Evolutionary conservation across 2,797 vertebrate genomes (phyloP), one percentile per base, ranked within the genome.

Genomic region (Dicrostonyx torquatus): DNA sequence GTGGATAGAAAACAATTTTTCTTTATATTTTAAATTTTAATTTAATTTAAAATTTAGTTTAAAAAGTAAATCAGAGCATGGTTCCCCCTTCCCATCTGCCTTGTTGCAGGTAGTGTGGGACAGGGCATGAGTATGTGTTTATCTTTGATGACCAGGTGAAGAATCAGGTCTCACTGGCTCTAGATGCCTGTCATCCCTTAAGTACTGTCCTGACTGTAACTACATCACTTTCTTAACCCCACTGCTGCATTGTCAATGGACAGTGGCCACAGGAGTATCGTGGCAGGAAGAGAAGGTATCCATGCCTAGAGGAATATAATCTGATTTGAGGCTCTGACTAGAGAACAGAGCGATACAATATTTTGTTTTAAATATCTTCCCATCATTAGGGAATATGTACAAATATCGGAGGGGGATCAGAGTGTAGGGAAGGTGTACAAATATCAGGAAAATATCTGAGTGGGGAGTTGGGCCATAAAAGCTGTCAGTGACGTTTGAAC

Each of bases 301-400:
- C 94, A 37, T 79, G 24, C 64, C 94, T 87, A 26, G 50, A 82
- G 50, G 58, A 80, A 40, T 26, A 70, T 79, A 95, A 58, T 43
- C 60, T 68, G 45, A 89, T 93, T 92, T 94, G 31, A 83, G 60
- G 1, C 70, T 93, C 37, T 43, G 75, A 60, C 17, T 37, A 40
- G 85, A 95, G 66, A 68, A 45, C 58, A 89, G 72, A 37, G 55
- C 58, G 43, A 73, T 70, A 26, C 26, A 34, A 68, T 70, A 26
- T 40, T 94, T 96, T 78, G 24, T 94, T 76, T 95, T 92, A 87
- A 86, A 79, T 93, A 7, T 58, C 84, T 53, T 58, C 0, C 90
- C 68, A 60, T 53, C 34, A 7, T 87, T 70, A 72, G 43, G 37
- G 84, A 90, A 93, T 78, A 68, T 58, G 45, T 92, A 90, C 43